Evolutionary conservation across 2,797 vertebrate genomes (phyloP), one percentile per base, ranked within the genome.

Genomic region (Poeciliopsis infans): DNA sequence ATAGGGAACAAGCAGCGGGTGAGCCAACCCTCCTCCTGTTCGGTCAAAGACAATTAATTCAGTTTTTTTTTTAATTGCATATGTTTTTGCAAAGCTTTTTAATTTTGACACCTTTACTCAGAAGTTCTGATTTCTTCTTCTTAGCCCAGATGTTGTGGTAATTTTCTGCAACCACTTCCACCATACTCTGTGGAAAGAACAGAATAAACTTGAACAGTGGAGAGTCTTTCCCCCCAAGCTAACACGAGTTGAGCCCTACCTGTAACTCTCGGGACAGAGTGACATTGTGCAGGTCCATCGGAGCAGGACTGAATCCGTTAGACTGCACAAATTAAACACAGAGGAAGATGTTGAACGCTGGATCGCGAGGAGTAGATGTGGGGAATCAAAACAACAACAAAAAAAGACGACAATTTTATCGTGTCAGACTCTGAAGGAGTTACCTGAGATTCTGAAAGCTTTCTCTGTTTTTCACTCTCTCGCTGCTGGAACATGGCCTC

Each of bases 111-210:
- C 98, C 98, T 98, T 97, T 99, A 91, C 96, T 97, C 83, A 96
- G 93, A 41, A 99, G 95, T 76, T 99, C 98, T 70, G 92, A 88
- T 92, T 98, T 99, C 96, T 99, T 99, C 95, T 99, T 99, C 95
- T 97, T 99, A 85, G 98, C 97, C 98, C 98, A 99, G 93, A 99
- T 99, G 90, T 98, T 99, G 93, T 99, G 98, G 91, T 99, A 99
- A 88, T 99, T 99, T 95, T 99, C 98, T 83, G 98, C 98, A 84
- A 99, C 97, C 74, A 97, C 93, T 91, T 99, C 98, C 86, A 97
- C 97, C 98, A 99, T 99, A 70, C 95, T 96, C 98, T 99, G 84
- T 20, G 83, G 74, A 75, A 16, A 70, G 20, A 33, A 71, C 20
- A 66, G 10, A 2, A 20, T 0, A 75, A 57, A 61, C 73, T 11